These are phyloP conservation scores for Ricordea florida DNA, from an alignment of 92 coral and sea anemone species.

Conservation along the genomic window DNA sequence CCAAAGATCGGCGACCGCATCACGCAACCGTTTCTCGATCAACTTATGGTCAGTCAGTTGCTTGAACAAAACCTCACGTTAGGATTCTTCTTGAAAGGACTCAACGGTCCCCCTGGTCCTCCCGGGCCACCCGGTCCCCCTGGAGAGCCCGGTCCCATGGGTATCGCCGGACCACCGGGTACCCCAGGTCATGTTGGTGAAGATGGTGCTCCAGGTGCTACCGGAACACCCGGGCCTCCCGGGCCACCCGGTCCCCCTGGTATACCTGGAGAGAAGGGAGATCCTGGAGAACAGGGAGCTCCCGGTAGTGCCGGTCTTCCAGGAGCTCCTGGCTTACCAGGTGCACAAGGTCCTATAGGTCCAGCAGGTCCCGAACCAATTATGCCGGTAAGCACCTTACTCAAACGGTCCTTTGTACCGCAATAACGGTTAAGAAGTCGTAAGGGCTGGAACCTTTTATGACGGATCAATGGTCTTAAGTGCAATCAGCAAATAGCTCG, in stretches of 20 bases:
- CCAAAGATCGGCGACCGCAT: conserved; percentile 99
- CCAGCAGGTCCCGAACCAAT: conserved; percentile 94
- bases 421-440: too few relatives aligned
- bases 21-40: conserved; percentile 99
- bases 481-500: too few relatives aligned
- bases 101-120: conserved; percentile 99
- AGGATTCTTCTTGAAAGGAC: conserved; percentile 99
- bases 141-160: conserved; percentile 96
- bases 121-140: conserved; percentile 95
- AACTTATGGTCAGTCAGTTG: conserved; percentile 99
- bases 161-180: conserved; percentile 92
- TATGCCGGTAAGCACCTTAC: conserved; percentile 95
- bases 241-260: conserved; percentile 99
- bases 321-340: conserved; percentile 99
- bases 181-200: conserved; percentile 99
- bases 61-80: conserved; percentile 98
- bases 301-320: conserved; percentile 99
- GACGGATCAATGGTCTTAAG: too few relatives aligned
- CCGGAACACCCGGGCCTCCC: conserved; percentile 98
- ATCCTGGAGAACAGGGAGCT: conserved; percentile 97
- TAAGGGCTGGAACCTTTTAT: too few relatives aligned
- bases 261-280: conserved; percentile 99
- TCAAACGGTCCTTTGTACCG: too few relatives aligned
- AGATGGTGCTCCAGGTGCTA: conserved; percentile 99
- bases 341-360: conserved; percentile 94